phyloP scores from a whole-genome alignment of 2,113 vertebrate genomes.

The Corythornis madagascariensis region DNA sequence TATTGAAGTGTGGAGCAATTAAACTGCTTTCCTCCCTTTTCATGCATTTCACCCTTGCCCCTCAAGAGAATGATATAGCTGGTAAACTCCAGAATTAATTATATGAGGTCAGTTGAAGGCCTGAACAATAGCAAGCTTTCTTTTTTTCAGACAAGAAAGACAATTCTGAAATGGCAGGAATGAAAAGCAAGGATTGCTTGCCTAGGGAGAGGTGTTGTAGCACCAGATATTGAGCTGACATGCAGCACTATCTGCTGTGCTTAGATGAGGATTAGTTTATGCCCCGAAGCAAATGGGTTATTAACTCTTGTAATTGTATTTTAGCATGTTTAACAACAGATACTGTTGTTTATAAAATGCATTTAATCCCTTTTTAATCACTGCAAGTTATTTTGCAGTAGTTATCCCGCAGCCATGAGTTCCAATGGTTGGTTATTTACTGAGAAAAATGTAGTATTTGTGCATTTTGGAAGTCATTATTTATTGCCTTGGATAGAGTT shows the following conservation, averaged over 20 bases:
- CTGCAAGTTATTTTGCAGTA: slow-evolving; percentile 27
- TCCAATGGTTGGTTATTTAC: slow-evolving; percentile 31
- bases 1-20: neutral
- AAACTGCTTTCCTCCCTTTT: slow-evolving; percentile 34
- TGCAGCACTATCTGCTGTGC: slow-evolving; percentile 29
- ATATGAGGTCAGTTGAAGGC: slow-evolving; percentile 39
- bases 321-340: slow-evolving; percentile 68
- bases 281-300: slow-evolving; percentile 50
- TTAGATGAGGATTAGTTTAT: slow-evolving; percentile 59
- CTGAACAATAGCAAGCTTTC: slow-evolving; percentile 4
- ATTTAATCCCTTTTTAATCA: slow-evolving; percentile 65
- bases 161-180: slow-evolving; percentile 18
- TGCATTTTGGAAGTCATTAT: neutral
- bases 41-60: neutral
- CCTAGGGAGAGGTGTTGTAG: slow-evolving; percentile 17
- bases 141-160: neutral
- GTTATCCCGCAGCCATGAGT: slow-evolving; percentile 53
- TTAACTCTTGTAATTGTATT: slow-evolving; percentile 69
- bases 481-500: neutral
- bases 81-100: slow-evolving; percentile 45
- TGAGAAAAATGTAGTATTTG: neutral
- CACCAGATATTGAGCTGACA: slow-evolving; percentile 34
- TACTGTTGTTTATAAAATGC: slow-evolving; percentile 57
- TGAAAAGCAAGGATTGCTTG: slow-evolving; percentile 1
- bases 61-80: slow-evolving; percentile 27